A percentile compares a stretch with the other conserved stretches of the same genome.
Evolutionary conservation across 2,113 vertebrate species (phyloP).

Genomic region (Neotragus pygmaeus): DNA sequence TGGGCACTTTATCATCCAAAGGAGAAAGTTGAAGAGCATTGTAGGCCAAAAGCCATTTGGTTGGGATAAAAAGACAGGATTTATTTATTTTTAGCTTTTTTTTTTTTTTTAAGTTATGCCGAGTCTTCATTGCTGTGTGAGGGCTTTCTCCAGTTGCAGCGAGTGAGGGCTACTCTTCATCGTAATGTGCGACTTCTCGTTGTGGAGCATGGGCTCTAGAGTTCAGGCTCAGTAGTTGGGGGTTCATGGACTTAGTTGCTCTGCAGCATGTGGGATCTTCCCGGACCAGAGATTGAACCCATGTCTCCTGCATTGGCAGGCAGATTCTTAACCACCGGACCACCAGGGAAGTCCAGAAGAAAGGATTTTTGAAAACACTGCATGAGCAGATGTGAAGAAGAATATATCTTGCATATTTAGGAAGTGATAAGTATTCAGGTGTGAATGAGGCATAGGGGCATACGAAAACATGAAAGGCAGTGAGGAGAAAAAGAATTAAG

Average conservation of each 20-base stretch:
- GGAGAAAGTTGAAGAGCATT: neutral
- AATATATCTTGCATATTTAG: neutral
- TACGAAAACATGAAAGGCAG: neutral
- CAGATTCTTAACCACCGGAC: neutral
- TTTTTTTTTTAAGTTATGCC: neutral
- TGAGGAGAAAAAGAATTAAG: neutral
- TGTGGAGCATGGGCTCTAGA: neutral
- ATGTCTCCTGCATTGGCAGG: neutral
- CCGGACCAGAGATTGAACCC: neutral
- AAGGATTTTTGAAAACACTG: neutral
- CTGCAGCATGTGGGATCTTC: neutral
- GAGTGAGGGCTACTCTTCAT: neutral
- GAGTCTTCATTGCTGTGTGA: neutral
- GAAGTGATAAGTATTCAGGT: neutral
- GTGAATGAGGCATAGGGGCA: neutral
- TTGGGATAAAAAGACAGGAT: neutral
- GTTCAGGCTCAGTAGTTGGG: neutral
- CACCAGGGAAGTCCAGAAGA: neutral
- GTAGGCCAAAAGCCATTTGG: neutral
- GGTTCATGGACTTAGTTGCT: neutral
- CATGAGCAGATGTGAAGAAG: neutral
- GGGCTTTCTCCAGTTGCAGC: neutral
- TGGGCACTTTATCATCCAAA: neutral
- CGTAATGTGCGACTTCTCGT: neutral
- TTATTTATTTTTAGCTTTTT: neutral